A percentile compares a stretch with the other conserved stretches of the same genome.
These are phyloP conservation scores for Brachionus asplanchnoidis DNA, from an alignment of 1,140 invertebrate species.

Conservation along the genomic window DNA sequence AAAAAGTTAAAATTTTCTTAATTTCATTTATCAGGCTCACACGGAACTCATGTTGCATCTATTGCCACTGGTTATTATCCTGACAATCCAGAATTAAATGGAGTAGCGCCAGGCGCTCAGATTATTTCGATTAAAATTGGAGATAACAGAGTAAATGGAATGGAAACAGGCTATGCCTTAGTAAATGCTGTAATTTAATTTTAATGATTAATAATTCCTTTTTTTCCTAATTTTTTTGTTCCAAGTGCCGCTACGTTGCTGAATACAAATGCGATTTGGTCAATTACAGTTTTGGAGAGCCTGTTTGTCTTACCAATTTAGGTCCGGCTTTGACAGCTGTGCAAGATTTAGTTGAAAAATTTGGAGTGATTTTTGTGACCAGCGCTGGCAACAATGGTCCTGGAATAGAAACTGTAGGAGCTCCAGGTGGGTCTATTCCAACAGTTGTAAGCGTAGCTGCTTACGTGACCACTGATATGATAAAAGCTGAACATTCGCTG, in stretches of 20 bases:
- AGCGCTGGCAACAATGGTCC: slow-evolving; percentile 92
- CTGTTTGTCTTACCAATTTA: slow-evolving; percentile 78
- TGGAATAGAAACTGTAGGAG: slow-evolving; percentile 81
- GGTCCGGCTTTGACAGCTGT: slow-evolving; percentile 58
- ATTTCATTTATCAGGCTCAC: slow-evolving; percentile 66
- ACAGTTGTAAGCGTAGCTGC: slow-evolving; percentile 87
- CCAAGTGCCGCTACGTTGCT: slow-evolving; percentile 51
- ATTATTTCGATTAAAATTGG: slow-evolving; percentile 85
- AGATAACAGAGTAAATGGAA: slow-evolving; percentile 77
- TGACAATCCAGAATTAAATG: slow-evolving; percentile 80
- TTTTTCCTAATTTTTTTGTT: slow-evolving; percentile 52
- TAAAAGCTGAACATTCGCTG: slow-evolving; percentile 86
- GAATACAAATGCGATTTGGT: slow-evolving; percentile 70
- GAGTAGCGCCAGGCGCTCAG: slow-evolving; percentile 91
- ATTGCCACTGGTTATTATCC: slow-evolving; percentile 89
- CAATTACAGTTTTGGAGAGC: slow-evolving; percentile 98
- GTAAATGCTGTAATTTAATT: slow-evolving; percentile 75
- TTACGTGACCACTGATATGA: slow-evolving; percentile 94
- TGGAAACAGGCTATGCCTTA: slow-evolving; percentile 91
- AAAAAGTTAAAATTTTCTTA: no score
- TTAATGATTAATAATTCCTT: slow-evolving; percentile 60
- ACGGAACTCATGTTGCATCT: slow-evolving; percentile 92
- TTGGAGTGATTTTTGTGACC: slow-evolving; percentile 82
- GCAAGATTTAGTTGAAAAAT: slow-evolving; percentile 78
- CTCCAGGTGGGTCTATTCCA: slow-evolving; percentile 80